phyloP scores from a whole-genome alignment of 2,113 vertebrate species.

The Rhizomys pruinosus region DNA sequence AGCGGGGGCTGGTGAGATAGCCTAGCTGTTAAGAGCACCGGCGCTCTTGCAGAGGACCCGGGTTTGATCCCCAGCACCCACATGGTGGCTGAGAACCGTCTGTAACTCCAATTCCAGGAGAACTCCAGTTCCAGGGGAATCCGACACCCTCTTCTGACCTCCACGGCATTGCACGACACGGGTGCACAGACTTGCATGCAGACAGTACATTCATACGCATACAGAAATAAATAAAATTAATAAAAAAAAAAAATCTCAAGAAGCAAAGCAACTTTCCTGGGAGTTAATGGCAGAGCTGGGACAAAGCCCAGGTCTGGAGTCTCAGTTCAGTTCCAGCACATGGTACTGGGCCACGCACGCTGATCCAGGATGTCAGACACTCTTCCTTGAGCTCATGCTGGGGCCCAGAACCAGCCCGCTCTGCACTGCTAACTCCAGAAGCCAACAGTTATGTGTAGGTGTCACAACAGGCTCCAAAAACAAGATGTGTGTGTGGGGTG shows the following conservation, averaged over 20 bases:
- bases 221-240: not conserved
- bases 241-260: not conserved
- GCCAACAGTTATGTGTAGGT: not conserved
- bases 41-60: too few species aligned
- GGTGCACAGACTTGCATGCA: too few species aligned
- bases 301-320: not conserved
- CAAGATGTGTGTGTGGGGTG: not conserved
- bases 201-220: too few species aligned
- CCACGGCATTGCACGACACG: too few species aligned
- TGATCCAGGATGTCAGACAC: not conserved
- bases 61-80: too few species aligned
- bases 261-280: not conserved
- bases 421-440: not conserved
- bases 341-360: rapidly evolving
- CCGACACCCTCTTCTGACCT: too few species aligned
- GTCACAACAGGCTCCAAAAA: not conserved
- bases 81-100: too few species aligned
- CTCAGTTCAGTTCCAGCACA: not conserved
- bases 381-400: not conserved
- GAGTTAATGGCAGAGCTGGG: not conserved
- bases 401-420: not conserved
- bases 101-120: too few species aligned
- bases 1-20: too few species aligned
- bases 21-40: too few species aligned
- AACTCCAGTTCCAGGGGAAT: too few species aligned